phyloP scores from a whole-genome alignment of 2,888 invertebrate genomes.

The Apomyelois bistriatella region DNA sequence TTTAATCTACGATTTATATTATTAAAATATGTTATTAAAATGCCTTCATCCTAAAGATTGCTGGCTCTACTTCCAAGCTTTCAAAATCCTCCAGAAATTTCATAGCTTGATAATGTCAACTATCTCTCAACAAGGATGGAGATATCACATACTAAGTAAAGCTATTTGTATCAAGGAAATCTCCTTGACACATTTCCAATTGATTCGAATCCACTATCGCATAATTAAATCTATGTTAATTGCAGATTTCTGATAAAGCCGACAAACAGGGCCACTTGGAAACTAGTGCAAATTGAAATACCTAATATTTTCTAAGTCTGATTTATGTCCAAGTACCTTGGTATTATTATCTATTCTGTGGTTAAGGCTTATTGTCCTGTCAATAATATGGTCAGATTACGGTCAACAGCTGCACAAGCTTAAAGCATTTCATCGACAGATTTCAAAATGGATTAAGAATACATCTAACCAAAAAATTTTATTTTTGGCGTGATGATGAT shows the following conservation, averaged over 20 bases:
- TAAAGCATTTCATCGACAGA: neutral
- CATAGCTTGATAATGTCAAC: too few relatives aligned
- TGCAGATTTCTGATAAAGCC: neutral
- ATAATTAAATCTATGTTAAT: conserved; percentile 6
- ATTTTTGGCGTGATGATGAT: too few relatives aligned
- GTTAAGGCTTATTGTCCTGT: conserved; percentile 3
- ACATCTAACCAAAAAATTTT: neutral
- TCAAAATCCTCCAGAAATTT: too few relatives aligned
- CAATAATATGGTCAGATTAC: neutral
- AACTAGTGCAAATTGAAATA: neutral
- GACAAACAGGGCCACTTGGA: neutral
- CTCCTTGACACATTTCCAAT: conserved; percentile 6
- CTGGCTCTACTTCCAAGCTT: too few relatives aligned
- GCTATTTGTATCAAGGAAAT: neutral
- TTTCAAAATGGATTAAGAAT: neutral
- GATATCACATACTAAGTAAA: too few relatives aligned
- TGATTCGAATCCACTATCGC: conserved; percentile 1
- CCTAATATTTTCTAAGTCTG: neutral
- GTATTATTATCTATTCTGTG: too few relatives aligned
- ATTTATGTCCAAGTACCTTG: neutral
- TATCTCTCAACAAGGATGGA: too few relatives aligned
- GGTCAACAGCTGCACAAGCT: neutral
- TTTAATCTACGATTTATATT: too few relatives aligned
- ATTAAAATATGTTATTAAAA: too few relatives aligned
- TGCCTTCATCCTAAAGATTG: too few relatives aligned